These are phyloP conservation scores for Celastrina argiolus DNA, from an alignment of 2,888 invertebrate species.

Conservation along the genomic window DNA sequence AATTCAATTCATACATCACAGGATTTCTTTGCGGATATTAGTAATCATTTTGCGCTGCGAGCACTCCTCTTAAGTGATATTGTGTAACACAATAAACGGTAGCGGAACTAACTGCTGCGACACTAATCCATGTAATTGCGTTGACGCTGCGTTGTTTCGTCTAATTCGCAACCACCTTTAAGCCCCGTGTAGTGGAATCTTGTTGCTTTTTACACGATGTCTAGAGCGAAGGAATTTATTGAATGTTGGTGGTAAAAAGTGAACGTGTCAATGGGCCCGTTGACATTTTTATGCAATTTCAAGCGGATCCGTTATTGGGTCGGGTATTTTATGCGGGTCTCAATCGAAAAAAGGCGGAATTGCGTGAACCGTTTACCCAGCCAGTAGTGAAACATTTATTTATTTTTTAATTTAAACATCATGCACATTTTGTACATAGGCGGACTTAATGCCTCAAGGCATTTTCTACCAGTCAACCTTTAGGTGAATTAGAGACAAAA, in stretches of 20 bases:
- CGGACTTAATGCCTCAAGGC: too few species aligned
- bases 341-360: neutral
- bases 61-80: too few species aligned
- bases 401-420: too few species aligned
- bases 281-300: slow-evolving; percentile 9
- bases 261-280: slow-evolving; percentile 1
- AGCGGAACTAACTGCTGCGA: neutral
- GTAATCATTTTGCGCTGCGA: too few species aligned
- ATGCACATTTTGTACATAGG: too few species aligned
- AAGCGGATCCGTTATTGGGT: slow-evolving; percentile 7
- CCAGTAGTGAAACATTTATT: too few species aligned
- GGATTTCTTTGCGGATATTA: too few species aligned
- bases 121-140: neutral
- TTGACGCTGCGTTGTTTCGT: neutral
- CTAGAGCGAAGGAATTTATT: slow-evolving; percentile 2
- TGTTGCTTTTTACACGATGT: slow-evolving; percentile 8
- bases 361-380: too few species aligned
- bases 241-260: slow-evolving; percentile 8
- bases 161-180: neutral
- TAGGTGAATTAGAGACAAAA: too few species aligned
- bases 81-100: neutral
- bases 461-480: too few species aligned
- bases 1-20: too few species aligned
- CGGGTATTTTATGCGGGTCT: neutral
- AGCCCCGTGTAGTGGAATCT: slow-evolving; percentile 6